Percentiles rank a stretch among this genome's conserved stretches.
phyloP scores from a whole-genome alignment of 1,140 invertebrate genomes.

The Rhyzopertha dominica region DNA sequence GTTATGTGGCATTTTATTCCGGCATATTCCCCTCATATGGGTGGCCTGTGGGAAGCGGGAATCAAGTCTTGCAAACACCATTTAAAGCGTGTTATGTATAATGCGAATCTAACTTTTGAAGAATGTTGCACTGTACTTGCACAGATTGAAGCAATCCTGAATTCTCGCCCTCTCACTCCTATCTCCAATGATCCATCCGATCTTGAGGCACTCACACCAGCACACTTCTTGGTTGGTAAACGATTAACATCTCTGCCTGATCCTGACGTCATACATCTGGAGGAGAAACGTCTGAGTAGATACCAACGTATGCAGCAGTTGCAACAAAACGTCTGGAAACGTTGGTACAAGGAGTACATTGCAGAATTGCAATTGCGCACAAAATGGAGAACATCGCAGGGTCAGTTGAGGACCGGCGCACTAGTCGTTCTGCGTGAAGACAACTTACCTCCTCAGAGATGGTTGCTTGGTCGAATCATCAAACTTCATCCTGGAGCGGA shows the following conservation, averaged over 20 bases:
- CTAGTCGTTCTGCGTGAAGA: not conserved
- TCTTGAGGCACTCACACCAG: not conserved
- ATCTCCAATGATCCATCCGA: not conserved
- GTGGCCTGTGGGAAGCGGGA: not conserved
- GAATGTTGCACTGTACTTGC: not conserved
- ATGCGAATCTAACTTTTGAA: not conserved
- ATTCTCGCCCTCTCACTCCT: not conserved
- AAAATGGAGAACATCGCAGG: not conserved
- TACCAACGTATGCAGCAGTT: not conserved
- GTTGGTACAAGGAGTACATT: no score
- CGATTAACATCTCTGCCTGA: not conserved
- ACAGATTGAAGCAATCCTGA: not conserved
- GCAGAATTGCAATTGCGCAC: not conserved
- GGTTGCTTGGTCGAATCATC: not conserved
- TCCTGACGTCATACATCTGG: not conserved
- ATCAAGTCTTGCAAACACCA: not conserved
- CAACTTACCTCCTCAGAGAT: not conserved
- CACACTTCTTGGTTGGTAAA: conserved; percentile 1
- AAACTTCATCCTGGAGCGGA: not conserved
- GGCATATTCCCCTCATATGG: not conserved
- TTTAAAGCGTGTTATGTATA: not conserved
- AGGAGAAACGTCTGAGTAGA: not conserved
- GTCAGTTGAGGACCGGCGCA: not conserved
- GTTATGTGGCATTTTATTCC: conserved; percentile 1
- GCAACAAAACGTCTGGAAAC: not conserved